Base-by-base conservation (phyloP, 2,797 vertebrate species). In the Anabacerthia variegaticeps region DNA sequence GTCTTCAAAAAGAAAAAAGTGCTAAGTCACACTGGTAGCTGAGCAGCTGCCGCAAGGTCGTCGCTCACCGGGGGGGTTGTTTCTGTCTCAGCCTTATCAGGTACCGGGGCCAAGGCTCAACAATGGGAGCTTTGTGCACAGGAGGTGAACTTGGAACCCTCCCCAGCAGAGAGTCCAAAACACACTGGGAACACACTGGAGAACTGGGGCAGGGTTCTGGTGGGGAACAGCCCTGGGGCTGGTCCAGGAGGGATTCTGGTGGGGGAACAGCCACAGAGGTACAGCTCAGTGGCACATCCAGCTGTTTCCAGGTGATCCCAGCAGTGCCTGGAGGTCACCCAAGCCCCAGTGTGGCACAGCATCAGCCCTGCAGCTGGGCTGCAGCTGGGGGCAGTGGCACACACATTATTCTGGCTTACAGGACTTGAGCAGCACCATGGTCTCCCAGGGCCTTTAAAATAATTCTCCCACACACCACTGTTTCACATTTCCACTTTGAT, bases 1-100 rank as follows among this genome's bases (percentile, higher is more conserved):
- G 98, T 97, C 98, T 98, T 98, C 86, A 97, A 98, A 96, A 74
- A 95, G 96, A 95, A 97, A 96, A 97, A 96, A 80, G 88, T 68
- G 88, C 96, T 83, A 97, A 96, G 95, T 94, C 95, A 97, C 84
- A 82, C 88, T 80, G 41, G 73, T 14, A 92, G 92, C 52, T 92
- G 93, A 95, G 83, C 55, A 90, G 67, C 56, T 69, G 92, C 85
- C 46, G 3, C 95, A 95, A 96, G 78, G 81, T 94, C 39, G 72
- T 65, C 4, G 55, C 84, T 95, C 91, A 83, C n/a, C 6, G 2
- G 3, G 34, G 34, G 65, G 51, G 6, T 66, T 89, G 75, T 58
- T 85, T 77, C 49, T 63, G 34, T 41, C 56, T 80, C 69, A 62
- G 86, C 87, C 65, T 72, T 68, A 88, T 46, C 81, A 74, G 73